phyloP scores from a whole-genome alignment of 2,113 vertebrate species.

The Muscicapa adusta region DNA sequence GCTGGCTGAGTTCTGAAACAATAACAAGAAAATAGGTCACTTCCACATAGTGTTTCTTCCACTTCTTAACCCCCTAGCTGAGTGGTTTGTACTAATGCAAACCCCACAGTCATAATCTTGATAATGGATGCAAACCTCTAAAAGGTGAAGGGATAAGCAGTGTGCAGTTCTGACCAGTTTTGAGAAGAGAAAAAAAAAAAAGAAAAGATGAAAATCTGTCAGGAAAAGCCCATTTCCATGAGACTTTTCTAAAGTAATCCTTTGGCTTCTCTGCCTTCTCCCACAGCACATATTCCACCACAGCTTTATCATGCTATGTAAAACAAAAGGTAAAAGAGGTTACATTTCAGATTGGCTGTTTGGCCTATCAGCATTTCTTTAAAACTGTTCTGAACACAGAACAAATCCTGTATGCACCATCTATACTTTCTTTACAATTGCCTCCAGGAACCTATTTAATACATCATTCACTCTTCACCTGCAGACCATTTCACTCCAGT shows the following conservation, averaged over 20 bases:
- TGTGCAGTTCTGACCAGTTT: background rate
- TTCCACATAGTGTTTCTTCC: background rate
- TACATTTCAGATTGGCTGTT: background rate
- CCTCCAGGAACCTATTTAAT: background rate
- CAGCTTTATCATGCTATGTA: background rate
- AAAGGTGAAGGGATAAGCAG: background rate
- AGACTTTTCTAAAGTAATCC: background rate
- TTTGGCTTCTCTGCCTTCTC: background rate
- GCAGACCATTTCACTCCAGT: background rate
- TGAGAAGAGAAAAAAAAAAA: background rate
- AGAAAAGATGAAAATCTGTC: background rate
- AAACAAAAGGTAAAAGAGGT: background rate
- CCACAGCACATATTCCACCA: background rate
- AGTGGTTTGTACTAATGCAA: background rate
- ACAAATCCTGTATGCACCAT: background rate
- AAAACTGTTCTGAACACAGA: background rate
- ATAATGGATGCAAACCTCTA: background rate
- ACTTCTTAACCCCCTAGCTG: background rate
- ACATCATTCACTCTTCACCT: background rate
- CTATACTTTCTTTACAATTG: background rate
- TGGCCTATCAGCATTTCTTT: background rate
- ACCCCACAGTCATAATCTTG: background rate
- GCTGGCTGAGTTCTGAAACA: slow-evolving; percentile 10
- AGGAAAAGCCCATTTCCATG: background rate
- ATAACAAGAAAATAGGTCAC: slow-evolving; percentile 12